Conservation (phyloP, 2,888 invertebrate species). For the Parthenolecanium corni region DNA sequence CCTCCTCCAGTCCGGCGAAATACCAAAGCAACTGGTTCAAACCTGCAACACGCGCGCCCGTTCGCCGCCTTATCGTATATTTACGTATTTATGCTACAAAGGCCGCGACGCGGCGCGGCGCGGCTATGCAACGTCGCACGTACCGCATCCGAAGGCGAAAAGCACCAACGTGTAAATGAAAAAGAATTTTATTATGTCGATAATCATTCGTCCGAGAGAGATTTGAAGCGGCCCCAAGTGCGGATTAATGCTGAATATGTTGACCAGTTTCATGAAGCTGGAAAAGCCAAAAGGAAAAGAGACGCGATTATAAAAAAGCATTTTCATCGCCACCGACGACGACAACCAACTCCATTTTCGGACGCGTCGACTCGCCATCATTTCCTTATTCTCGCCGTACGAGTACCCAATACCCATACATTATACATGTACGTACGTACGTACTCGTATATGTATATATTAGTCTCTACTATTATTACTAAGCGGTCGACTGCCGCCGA, state of each 20-base stretch:
- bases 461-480: too few species aligned
- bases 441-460: too few species aligned
- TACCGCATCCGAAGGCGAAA: constrained; percentile 92
- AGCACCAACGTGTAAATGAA: constrained; percentile 85
- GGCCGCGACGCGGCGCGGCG: constrained; percentile 38
- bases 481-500: too few species aligned
- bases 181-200: constrained; percentile 92
- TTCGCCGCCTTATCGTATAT: too few species aligned
- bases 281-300: constrained; percentile 35
- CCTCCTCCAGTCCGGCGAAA: constrained; percentile 77
- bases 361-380: too few species aligned
- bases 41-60: constrained; percentile 40
- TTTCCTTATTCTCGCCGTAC: too few species aligned
- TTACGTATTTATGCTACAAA: too few species aligned
- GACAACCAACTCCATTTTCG: too few species aligned
- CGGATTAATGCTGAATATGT: constrained; percentile 93
- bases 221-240: constrained; percentile 90
- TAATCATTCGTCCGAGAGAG: constrained; percentile 83
- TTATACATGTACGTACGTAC: too few species aligned
- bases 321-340: too few species aligned
- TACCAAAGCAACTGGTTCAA: constrained; percentile 88
- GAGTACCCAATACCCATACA: too few species aligned
- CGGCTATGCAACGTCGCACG: constrained; percentile 37
- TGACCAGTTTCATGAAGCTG: constrained; percentile 86
- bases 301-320: neutral